Percentiles rank a stretch among this genome's conserved stretches.
Evolutionary conservation across 1,140 invertebrate genomes (phyloP).

Genomic region (Drosophila simulans): DNA sequence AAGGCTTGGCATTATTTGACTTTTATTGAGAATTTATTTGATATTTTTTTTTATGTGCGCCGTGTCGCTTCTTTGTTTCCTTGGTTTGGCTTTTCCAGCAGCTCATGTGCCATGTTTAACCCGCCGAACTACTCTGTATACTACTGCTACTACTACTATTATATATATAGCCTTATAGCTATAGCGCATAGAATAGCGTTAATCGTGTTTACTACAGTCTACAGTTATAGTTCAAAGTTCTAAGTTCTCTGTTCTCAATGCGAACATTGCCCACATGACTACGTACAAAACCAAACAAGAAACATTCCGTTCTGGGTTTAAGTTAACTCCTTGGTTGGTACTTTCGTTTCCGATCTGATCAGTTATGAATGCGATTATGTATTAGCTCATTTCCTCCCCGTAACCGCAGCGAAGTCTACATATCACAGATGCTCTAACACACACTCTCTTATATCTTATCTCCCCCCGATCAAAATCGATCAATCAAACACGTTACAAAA

Average conservation of each 20-base stretch:
- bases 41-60: conserved; percentile 5
- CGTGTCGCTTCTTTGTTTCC: conserved; percentile 18
- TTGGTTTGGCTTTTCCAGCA: conserved; percentile 36
- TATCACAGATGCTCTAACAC: conserved; percentile 69
- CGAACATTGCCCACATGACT: conserved; percentile 42
- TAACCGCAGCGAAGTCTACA: conserved; percentile 39
- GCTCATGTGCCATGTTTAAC: conserved; percentile 48
- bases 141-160: background rate
- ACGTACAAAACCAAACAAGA: conserved; percentile 53
- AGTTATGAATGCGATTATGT: conserved; percentile 48
- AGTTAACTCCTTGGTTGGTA: conserved; percentile 19
- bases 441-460: conserved; percentile 75
- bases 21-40: conserved; percentile 59
- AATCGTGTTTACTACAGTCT: conserved; percentile 52
- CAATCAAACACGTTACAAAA: conserved; percentile 22
- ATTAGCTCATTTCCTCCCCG: conserved; percentile 69
- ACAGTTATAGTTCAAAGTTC: conserved; percentile 50
- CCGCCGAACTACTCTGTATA: conserved; percentile 36
- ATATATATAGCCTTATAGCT: conserved; percentile 48
- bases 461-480: conserved; percentile 51
- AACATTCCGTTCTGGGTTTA: conserved; percentile 44
- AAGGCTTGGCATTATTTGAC: conserved; percentile 39
- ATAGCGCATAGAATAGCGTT: conserved; percentile 72
- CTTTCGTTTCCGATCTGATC: conserved; percentile 39
- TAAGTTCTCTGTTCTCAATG: conserved; percentile 47